Conservation (phyloP, 2,888 invertebrate species). For the Epistrophe grossulariae region DNA sequence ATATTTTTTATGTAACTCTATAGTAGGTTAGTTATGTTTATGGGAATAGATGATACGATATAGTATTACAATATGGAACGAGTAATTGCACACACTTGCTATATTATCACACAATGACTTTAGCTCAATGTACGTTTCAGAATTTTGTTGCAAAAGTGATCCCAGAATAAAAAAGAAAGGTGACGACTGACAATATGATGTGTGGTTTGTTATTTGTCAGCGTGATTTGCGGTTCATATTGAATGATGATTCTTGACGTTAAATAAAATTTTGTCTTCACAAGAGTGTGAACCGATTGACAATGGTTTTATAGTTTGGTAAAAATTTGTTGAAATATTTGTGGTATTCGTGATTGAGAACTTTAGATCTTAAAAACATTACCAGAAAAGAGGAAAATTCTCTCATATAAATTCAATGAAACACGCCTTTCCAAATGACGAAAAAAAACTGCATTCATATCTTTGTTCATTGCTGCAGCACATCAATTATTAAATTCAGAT, state of each 20-base stretch:
- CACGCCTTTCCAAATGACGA: no score
- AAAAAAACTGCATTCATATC: no score
- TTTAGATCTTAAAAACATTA: no score
- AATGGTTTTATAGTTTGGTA: neutral
- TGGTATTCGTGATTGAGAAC: no score
- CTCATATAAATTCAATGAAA: no score
- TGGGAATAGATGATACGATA: constrained; percentile 45
- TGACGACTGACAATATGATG: constrained; percentile 1
- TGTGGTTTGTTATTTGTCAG: constrained; percentile 6
- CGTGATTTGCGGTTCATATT: neutral
- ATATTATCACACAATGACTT: constrained; percentile 51
- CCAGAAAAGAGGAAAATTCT: no score
- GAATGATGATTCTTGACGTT: neutral
- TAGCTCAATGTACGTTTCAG: constrained; percentile 8
- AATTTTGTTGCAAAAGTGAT: constrained; percentile 27
- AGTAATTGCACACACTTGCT: constrained; percentile 39
- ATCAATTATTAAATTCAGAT: no score
- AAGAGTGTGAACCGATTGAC: neutral
- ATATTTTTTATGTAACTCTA: constrained; percentile 54
- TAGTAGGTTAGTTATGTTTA: constrained; percentile 48
- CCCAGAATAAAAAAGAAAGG: neutral
- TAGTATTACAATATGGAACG: constrained; percentile 9
- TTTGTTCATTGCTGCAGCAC: no score
- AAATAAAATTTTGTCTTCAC: no score
- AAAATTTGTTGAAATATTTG: neutral